phyloP scores from a whole-genome alignment of 1,140 invertebrate genomes.

The Cydia fagiglandana region DNA sequence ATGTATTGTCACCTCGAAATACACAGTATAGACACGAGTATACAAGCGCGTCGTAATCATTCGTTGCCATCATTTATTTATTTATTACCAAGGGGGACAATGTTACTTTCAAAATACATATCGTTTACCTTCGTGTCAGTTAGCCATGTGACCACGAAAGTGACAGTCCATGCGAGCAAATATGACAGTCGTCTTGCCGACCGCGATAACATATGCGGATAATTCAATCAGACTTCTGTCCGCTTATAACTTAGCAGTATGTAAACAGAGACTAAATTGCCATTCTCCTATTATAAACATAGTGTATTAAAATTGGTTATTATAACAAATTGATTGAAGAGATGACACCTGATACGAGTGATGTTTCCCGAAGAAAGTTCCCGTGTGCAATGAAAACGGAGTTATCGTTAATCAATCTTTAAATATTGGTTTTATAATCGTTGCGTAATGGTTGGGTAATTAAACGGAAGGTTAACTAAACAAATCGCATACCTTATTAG shows the following conservation, averaged over 20 bases:
- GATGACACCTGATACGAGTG: conserved; percentile 40
- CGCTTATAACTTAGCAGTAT: conserved; percentile 9
- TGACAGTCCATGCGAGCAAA: conserved; percentile 34
- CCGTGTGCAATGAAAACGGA: conserved; percentile 23
- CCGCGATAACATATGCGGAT: neutral
- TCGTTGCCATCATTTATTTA: neutral
- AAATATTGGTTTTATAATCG: conserved; percentile 30
- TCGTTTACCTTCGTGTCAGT: conserved; percentile 32
- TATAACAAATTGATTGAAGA: conserved; percentile 40
- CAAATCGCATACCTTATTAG: neutral
- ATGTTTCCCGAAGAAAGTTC: conserved; percentile 34
- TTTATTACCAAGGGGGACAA: conserved; percentile 9
- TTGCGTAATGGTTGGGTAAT: conserved; percentile 23
- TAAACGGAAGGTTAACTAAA: conserved; percentile 21
- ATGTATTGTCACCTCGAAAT: neutral
- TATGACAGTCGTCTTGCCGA: conserved; percentile 27
- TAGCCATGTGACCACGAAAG: conserved; percentile 33
- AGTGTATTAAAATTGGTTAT: conserved; percentile 13
- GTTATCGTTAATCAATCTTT: conserved; percentile 34
- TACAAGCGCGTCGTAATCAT: neutral
- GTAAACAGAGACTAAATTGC: conserved; percentile 2
- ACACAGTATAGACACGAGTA: no score
- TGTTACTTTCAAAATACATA: conserved; percentile 35
- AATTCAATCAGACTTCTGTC: neutral
- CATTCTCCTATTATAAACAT: neutral